Evolutionary conservation across 2,113 vertebrate genomes (phyloP), one percentile per base, ranked within the genome.

Genomic region (Camarhynchus parvulus): DNA sequence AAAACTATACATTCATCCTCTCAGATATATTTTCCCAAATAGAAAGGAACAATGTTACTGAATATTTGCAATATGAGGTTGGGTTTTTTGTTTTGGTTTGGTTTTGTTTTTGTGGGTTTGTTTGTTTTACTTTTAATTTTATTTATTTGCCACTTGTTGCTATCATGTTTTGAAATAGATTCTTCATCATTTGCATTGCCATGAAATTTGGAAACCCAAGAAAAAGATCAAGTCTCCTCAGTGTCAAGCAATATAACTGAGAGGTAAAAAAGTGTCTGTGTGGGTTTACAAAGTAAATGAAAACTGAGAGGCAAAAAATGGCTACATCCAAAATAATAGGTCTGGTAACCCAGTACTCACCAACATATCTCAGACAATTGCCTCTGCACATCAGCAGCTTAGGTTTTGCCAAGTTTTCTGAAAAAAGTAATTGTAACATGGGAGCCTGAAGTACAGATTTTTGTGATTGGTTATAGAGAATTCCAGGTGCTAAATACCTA

Each of bases 261-360:
- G 30, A 21, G 14, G 5, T 0, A 0, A 4, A 46, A 35, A 49
- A 6, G 7, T 35, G 12, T 31, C 35, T 55, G 5, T n/a, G 21
- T 42, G 25, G 7, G 25, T 55, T 87, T 82, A 47, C 33, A 61
- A 72, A 5, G 21, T 39, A 76, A 70, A 24, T 33, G n/a, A 72
- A 93, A 84, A 73, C 4, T 44, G 37, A 87, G 66, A 70, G 16
- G n/a, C 21, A 70, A 49, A 86, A 82, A 39, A 47, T n/a, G 14
- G 7, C 11, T 61, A 19, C 9, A 68, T 83, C 23, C 21, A 83
- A 42, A 72, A 46, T 28, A 68, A 68, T 9, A 73, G 31, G 6
- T 59, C 20, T 11, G 44, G 11, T 76, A 66, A 42, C 8, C 62
- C 24, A 49, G 7, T 49, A 82, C 14, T 74, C 24, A 76, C 15